Evolutionary conservation across 2,888 invertebrate species (phyloP), one percentile per base, ranked within the genome.

Genomic region (Colostygia pectinataria): DNA sequence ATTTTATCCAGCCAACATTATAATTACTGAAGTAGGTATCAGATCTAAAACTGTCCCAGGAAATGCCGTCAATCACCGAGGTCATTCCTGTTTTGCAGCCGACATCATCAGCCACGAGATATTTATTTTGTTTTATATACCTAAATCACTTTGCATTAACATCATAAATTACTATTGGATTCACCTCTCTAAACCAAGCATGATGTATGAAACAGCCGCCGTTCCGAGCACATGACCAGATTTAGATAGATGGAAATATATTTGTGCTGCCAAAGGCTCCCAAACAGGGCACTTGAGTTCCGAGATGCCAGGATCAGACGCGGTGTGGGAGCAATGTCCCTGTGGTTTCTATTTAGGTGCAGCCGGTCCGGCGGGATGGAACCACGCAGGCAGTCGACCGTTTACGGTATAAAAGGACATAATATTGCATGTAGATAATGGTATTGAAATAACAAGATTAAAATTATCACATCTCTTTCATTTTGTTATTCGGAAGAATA

Each of bases 261-360:
- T 55, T 55, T 42, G 36, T 59, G 54, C 61, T 66, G 65, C 61
- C 66, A 70, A 75, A 76, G 62, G 73, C 66, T 73, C 68, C 74
- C 80, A 74, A 81, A 82, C 76, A 83, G 79, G 80, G 76, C 78
- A 83, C 77, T 82, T 70, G 71, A 82, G 77, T 77, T 70, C 71
- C 62, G 69, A 74, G 71, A 74, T 69, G 74, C 38, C 80, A 83
- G 86, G 85, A 87, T 80, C 83, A 81, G 75, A 70, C 74, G 71
- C 64, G 59, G 66, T 65, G 67, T 71, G 89, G 85, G 90, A 83
- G 88, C 90, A 90, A 87, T 82, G 89, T 85, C 89, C 90, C 85
- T 88, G 84, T 72, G 80, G 87, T 90, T 87, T 89, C 90, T 90
- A 90, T 90, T 89, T 90, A 89, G 87, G 89, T 88, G 86, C 88